Evolutionary conservation across 2,888 invertebrate genomes (phyloP), one percentile per base, ranked within the genome.

Genomic region (Subacronicta megacephala): DNA sequence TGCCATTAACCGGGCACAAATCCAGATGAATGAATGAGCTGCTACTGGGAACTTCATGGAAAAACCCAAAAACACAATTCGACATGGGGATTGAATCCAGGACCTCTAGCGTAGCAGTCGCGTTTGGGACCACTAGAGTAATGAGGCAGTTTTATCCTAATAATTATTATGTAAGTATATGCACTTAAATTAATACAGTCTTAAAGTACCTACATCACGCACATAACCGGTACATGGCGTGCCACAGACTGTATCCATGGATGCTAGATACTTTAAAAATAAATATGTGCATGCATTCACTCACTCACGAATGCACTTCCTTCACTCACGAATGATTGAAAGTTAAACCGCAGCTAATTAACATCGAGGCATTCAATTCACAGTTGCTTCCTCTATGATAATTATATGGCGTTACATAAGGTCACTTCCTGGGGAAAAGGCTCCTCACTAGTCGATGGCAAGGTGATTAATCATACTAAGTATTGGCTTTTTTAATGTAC

Each of bases 351-450:
- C 43, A 44, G 23, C 37, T 29, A 70, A 65, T 69, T 62, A 65
- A 41, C 33, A 69, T 44, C 37, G 52, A 50, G 18, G 35, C 51
- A 45, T 56, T 56, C 18, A 47, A 62, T 56, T 42, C 33, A 52
- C 45, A 13, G 18, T 60, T 37, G 40, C 45, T 66, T 69, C 67
- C 72, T 72, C 46, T 44, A 46, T 54, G 49, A 52, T 59, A n/a
- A n/a, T n/a, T n/a, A 43, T 41, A 56, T 46, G 52, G 43, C n/a
- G 33, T 68, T 66, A 65, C 42, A 46, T 56, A 71, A 60, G 41
- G 33, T n/a, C 5, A 61, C 31, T 68, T 68, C 68, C 72, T 56
- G 35, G 45, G 43, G 36, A 65, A n/a, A 72, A 60, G 29, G 17
- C 36, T 36, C 18, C 26, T 54, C 50, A 35, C 16, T 47, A 35